Base-by-base conservation (phyloP, 2,113 vertebrate genomes). In the Eubucco bourcierii region DNA sequence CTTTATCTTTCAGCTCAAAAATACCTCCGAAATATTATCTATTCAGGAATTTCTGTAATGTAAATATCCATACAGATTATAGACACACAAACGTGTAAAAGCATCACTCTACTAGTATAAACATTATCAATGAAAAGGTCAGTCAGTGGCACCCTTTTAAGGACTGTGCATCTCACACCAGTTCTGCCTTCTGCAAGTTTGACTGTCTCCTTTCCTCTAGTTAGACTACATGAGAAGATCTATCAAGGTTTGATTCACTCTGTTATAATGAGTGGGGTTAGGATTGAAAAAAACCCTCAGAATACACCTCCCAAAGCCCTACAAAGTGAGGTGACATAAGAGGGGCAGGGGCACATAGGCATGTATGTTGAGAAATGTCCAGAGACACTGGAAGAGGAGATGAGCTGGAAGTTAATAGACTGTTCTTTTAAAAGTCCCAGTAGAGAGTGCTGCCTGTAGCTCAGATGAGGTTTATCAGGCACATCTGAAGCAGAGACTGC, bases 281-380 rank as follows among this genome's bases (percentile, higher is more conserved):
- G 64, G 24, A 52, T 73, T 68, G 27, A 73, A 73, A 52, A 47
- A 39, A 76, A 23, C 27, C 14, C 29, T 33, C 77, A 29, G 18
- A 56, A 75, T 41, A 33, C 3, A 33, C 8, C 55, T 59, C 74
- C 29, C 27, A 78, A 4, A 1, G 7, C 39, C 5, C 41, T 39
- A 1, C 15, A 33, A 68, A 70, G 19, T 7, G 15, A 23, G 31
- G 33, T 24, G 6, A 4, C 1, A 0, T 20, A 21, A 44, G 50
- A 70, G 60, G 21, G 19, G 7, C 29, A 59, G 39, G 46, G 25
- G 20, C 27, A 60, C 5, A 3, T 1, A 24, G 37, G 28, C n/a
- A n/a, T 31, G 47, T 4, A 2, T 4, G 2, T 61, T 59, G 50
- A 60, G 47, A 27, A 39, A 55, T 52, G 41, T 39, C 14, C 46